Base-by-base conservation (phyloP, 2,113 vertebrate genomes). In the Peromyscus leucopus region DNA sequence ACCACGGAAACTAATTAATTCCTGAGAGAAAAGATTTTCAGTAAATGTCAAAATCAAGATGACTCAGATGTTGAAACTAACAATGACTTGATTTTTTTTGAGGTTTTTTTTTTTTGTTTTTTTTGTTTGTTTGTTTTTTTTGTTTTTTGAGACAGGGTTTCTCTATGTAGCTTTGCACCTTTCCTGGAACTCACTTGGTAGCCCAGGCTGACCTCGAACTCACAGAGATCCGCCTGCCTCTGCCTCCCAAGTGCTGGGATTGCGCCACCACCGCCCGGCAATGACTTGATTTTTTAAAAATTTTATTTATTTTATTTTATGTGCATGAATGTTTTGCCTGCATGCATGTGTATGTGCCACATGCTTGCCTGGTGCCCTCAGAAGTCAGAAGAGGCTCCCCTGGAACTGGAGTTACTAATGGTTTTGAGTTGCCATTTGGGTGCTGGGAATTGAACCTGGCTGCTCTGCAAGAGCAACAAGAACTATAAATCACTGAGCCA, bases 41-140 rank as follows among this genome's bases (percentile, higher is more conserved):
- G n/a, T 55, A 91, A 85, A 93, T 82, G 42, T 71, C 72, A 89
- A 89, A 63, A 89, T 67, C 78, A 89, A 97, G 48, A 91, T 93
- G 79, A 96, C n/a, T 28, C 65, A 75, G 87, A 85, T 91, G 91
- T 39, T 91, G 31, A 97, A 91, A 95, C 76, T 89, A 89, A 78
- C 86, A 93, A 82, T 67, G 42, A 39, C 87, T 96, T 95, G 55
- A 76, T 42, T 42, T 42, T 42, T 42, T 42, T 42, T 42, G n/a
- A n/a, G n/a, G n/a, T 85, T 85, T 65, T 82, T n/a, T 13, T 51
- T 51, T 51, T 51, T n/a, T n/a, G n/a, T 42, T 42, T 42, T 42
- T 42, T 42, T 42, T 42, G n/a, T 85, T 85, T 65, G 59, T n/a
- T 13, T 51, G 7, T 51, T 51, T 51, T 51, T 51, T 51, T 51